Evolutionary conservation across 1,140 invertebrate species (phyloP).

Genomic region (Leptinotarsa texana): DNA sequence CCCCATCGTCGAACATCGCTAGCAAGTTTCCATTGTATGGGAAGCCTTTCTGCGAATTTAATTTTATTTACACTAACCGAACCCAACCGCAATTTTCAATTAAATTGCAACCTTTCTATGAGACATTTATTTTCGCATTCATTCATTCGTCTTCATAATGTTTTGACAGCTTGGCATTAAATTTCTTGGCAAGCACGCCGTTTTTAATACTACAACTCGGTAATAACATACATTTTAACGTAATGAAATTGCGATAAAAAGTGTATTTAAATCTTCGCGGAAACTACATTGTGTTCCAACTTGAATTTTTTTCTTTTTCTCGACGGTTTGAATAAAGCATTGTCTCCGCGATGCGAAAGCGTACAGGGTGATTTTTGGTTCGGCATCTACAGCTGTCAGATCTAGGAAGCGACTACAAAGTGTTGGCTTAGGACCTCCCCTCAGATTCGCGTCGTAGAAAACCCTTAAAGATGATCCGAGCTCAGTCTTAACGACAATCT

Average conservation of each 20-base stretch:
- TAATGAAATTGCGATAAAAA: slow-evolving; percentile 29
- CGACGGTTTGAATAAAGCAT: background rate
- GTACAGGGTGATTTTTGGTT: too few species aligned
- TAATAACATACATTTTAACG: slow-evolving; percentile 29
- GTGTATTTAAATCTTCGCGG: slow-evolving; percentile 26
- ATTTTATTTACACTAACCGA: slow-evolving; percentile 1
- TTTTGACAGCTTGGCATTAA: slow-evolving; percentile 27
- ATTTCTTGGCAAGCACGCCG: slow-evolving; percentile 27
- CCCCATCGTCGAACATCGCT: background rate
- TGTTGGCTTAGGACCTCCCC: too few species aligned
- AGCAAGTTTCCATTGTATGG: background rate
- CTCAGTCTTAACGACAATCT: too few species aligned
- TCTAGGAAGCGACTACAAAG: too few species aligned
- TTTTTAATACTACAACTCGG: slow-evolving; percentile 26
- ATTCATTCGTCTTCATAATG: slow-evolving; percentile 27
- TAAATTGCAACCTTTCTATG: slow-evolving; percentile 23
- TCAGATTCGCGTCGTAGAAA: too few species aligned
- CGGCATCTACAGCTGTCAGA: too few species aligned
- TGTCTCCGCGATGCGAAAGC: background rate
- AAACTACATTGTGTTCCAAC: slow-evolving; percentile 25
- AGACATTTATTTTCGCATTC: slow-evolving; percentile 27
- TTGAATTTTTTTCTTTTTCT: background rate
- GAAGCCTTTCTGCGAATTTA: background rate
- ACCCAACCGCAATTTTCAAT: slow-evolving; percentile 17
- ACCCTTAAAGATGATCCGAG: too few species aligned